Conservation (phyloP, 2,113 vertebrate species). For the Sphaerodactylus townsendi region DNA sequence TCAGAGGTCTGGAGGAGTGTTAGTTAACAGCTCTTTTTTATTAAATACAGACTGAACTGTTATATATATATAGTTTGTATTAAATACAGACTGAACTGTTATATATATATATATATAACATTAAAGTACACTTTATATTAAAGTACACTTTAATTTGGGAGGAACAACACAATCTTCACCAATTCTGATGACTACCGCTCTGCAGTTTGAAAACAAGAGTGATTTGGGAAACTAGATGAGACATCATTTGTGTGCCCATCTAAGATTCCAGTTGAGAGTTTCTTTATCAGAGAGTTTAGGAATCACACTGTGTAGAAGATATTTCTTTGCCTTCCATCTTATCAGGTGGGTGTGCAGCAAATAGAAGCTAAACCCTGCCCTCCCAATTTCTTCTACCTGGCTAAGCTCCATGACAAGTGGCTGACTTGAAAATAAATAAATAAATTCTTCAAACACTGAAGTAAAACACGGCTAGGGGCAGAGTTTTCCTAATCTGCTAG, state of each 20-base stretch:
- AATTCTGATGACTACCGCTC: neutral
- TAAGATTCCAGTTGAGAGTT: neutral
- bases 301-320: neutral
- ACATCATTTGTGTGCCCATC: neutral
- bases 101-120: too few relatives aligned
- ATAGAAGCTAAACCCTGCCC: too few relatives aligned
- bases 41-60: neutral
- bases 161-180: neutral
- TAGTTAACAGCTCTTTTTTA: neutral
- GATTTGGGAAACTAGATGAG: neutral
- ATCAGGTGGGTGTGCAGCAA: neutral
- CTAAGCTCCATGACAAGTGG: too few relatives aligned
- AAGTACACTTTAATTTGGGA: neutral
- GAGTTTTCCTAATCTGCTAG: too few relatives aligned
- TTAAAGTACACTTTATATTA: too few relatives aligned
- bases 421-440: too few relatives aligned
- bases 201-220: neutral
- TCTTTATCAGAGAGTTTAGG: neutral
- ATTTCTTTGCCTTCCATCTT: neutral
- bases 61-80: too few relatives aligned
- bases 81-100: neutral
- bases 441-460: too few relatives aligned
- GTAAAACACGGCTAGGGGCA: too few relatives aligned
- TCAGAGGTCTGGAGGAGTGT: neutral
- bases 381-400: too few relatives aligned